Percentiles rank a stretch among this genome's conserved stretches.
Conservation (phyloP, 2,888 invertebrate genomes). For the Eubasilissa splendida region DNA sequence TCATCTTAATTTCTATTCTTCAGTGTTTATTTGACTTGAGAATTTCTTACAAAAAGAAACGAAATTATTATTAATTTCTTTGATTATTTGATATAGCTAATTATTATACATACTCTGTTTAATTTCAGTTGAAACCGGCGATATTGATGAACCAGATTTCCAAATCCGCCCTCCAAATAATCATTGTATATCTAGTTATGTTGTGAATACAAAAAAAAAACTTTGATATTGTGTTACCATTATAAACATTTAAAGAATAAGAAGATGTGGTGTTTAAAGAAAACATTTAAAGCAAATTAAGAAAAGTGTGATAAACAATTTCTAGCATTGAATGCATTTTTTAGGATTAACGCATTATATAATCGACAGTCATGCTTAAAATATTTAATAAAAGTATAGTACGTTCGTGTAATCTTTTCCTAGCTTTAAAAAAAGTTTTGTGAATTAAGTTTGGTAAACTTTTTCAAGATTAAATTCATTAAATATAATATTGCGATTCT, state of each 20-base stretch:
- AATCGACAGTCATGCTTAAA: constrained; percentile 29
- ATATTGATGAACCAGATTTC: constrained; percentile 9
- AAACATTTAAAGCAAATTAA: constrained; percentile 36
- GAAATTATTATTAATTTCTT: no score
- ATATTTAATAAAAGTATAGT: not conserved
- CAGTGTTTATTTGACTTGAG: no score
- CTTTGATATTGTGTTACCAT: constrained; percentile 13
- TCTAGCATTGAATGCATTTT: constrained; percentile 52
- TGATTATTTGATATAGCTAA: no score
- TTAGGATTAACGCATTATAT: not conserved
- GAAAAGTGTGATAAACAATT: constrained; percentile 52
- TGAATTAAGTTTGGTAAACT: no score
- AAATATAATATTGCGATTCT: no score
- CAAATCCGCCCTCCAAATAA: constrained; percentile 40
- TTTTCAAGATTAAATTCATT: no score
- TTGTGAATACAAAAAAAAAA: constrained; percentile 15
- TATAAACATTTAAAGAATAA: constrained; percentile 19
- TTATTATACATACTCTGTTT: not conserved
- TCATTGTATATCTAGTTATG: constrained; percentile 12
- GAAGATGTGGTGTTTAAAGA: constrained; percentile 12
- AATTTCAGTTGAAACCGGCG: constrained; percentile 40
- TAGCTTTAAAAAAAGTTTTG: no score
- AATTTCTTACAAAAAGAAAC: no score
- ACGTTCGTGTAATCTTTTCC: no score
- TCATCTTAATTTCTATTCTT: no score